Conservation (phyloP, 2,113 vertebrate species). For the Melanerpes formicivorus region DNA sequence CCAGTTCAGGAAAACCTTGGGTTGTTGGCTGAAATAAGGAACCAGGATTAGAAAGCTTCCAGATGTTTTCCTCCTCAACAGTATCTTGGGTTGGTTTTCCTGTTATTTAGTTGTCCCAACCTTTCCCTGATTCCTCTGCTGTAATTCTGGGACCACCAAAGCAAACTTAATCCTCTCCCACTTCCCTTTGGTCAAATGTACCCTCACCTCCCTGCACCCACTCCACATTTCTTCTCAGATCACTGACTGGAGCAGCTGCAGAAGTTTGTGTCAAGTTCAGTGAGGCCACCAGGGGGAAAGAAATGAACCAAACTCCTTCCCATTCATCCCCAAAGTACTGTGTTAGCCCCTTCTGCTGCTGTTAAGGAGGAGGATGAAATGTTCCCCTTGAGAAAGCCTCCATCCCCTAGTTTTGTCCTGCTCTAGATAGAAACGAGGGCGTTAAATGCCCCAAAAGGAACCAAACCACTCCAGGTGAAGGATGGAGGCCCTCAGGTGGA, state of each 20-base stretch:
- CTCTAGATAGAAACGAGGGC: not conserved
- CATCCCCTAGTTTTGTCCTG: not conserved
- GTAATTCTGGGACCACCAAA: not conserved
- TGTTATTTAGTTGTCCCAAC: not conserved
- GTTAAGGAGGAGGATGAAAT: not conserved
- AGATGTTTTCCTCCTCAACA: not conserved
- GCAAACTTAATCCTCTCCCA: not conserved
- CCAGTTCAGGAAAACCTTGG: not conserved
- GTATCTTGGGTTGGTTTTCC: not conserved
- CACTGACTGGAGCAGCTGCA: rapidly evolving
- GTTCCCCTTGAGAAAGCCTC: not conserved
- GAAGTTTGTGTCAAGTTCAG: rapidly evolving
- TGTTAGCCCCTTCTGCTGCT: not conserved
- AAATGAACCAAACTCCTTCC: not conserved
- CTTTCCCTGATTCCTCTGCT: not conserved
- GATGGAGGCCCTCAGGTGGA: not conserved
- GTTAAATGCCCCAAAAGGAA: not conserved
- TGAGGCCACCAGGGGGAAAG: rapidly evolving
- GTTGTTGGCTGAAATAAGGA: not conserved
- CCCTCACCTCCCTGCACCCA: not conserved
- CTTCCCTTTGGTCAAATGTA: not conserved
- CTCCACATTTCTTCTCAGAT: not conserved
- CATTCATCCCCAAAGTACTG: not conserved
- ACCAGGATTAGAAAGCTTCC: not conserved
- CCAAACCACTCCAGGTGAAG: not conserved